Conservation (phyloP, 2,797 vertebrate genomes). For the Iguana delicatissima region DNA sequence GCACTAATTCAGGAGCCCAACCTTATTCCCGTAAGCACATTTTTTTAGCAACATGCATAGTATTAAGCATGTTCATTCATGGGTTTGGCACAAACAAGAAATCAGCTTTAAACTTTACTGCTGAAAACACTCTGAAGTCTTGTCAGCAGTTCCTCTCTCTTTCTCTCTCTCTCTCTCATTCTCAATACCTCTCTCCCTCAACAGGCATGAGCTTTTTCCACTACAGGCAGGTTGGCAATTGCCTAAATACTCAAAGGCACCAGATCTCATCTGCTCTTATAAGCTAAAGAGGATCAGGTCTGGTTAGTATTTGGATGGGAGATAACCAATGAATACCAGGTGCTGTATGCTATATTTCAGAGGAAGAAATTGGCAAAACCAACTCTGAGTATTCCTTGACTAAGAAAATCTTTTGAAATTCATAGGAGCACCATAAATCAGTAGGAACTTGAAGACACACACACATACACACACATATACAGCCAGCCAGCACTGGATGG, state of each 20-base stretch:
- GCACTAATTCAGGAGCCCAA: not conserved
- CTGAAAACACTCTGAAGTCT: slow-evolving; percentile 7
- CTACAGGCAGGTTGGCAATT: not conserved
- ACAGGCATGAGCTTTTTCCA: not conserved
- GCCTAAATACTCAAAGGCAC: not conserved
- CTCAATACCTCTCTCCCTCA: not conserved
- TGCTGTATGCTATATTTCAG: too few relatives aligned
- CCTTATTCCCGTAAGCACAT: slow-evolving; percentile 4
- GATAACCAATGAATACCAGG: too few relatives aligned
- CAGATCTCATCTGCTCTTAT: too few relatives aligned
- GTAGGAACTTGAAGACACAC: too few relatives aligned
- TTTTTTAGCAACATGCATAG: not conserved
- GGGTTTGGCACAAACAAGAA: not conserved
- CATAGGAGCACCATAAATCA: too few relatives aligned
- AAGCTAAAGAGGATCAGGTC: too few relatives aligned
- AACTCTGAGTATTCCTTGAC: too few relatives aligned
- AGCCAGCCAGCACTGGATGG: not conserved
- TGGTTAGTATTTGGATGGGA: too few relatives aligned
- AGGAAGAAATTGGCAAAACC: too few relatives aligned
- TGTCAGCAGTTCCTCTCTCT: slow-evolving; percentile 1
- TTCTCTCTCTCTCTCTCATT: not conserved
- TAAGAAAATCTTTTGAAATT: too few relatives aligned
- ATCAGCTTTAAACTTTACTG: not conserved
- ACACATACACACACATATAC: too few relatives aligned
- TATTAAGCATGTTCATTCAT: slow-evolving; percentile 3